Evolutionary conservation across 2,888 invertebrate genomes (phyloP), one percentile per base, ranked within the genome.

Genomic region (Parnassius orleans): DNA sequence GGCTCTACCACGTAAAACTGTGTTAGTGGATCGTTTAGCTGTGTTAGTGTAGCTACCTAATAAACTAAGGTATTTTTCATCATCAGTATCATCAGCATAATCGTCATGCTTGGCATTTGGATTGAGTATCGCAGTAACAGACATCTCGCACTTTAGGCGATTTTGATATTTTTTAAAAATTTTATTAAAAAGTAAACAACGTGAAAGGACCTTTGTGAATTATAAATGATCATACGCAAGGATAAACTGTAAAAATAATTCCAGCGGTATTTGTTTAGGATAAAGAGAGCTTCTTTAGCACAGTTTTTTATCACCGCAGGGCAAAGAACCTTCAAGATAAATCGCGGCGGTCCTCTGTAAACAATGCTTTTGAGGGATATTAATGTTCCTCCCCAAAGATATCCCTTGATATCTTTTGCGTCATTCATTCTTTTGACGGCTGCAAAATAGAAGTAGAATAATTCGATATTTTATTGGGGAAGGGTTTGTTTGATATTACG

Each of bases 291-390:
- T 41, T 19, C 55, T 12, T n/a, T 43, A 19, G 42, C 12, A 15
- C 41, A 15, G 48, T 43, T 58, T 63, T 63, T 58, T 62, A 50
- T 14, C 59, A n/a, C 63, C 63, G 59, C 63, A 15, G 44, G 63
- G 63, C 59, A 51, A 59, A 48, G 47, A 63, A 58, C 63, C 54
- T 46, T 19, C 47, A 52, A 59, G 55, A 63, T 63, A 63, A 63
- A 63, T 59, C 59, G 33, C 41, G 42, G 44, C 51, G 46, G 58
- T 63, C 63, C 63, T 63, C 42, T 59, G 42, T 59, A 63, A 59
- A 63, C 63, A 63, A 59, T 59, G 59, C 55, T 59, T 63, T 59
- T 63, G 63, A 63, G 63, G 54, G 57, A 63, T 63, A 63, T 63
- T 63, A 63, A 63, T 63, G 53, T 55, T 46, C 51, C 54, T 53